These are phyloP conservation scores for Teleopsis dalmanni DNA, from an alignment of 1,140 invertebrate genomes.

Conservation along the genomic window DNA sequence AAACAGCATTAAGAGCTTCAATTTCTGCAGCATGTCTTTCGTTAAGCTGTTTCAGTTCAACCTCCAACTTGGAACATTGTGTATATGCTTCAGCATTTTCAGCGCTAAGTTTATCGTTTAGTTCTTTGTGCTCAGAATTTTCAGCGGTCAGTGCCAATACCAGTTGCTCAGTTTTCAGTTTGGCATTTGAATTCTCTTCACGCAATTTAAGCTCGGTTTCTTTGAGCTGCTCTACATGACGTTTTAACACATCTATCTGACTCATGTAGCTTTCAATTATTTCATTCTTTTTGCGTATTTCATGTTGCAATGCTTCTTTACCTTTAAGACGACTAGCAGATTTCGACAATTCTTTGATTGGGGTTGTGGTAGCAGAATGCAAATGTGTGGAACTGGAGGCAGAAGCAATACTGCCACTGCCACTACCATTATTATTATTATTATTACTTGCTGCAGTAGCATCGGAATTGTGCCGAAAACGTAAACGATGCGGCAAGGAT, in stretches of 20 bases:
- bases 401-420: conserved; percentile 20
- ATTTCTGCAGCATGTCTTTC: conserved; percentile 27
- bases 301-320: conserved; percentile 40
- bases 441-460: conserved; percentile 8
- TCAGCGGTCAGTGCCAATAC: conserved; percentile 27
- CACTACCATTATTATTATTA: conserved; percentile 9
- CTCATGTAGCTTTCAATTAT: conserved; percentile 36
- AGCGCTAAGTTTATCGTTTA: conserved; percentile 24
- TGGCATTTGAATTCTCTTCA: conserved; percentile 25
- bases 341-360: conserved; percentile 34
- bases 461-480: conserved; percentile 31
- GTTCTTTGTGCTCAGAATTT: conserved; percentile 25
- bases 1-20: conserved; percentile 19
- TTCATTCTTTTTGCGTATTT: conserved; percentile 41
- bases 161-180: conserved; percentile 27
- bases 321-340: conserved; percentile 35
- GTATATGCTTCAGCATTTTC: conserved; percentile 22
- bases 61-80: conserved; percentile 20
- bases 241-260: conserved; percentile 34
- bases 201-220: conserved; percentile 32
- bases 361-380: conserved; percentile 35
- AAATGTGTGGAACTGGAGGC: conserved; percentile 35
- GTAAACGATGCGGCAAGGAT: conserved; percentile 38
- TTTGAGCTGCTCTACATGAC: conserved; percentile 37
- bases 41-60: conserved; percentile 24